Percentiles rank a stretch among this genome's conserved stretches.
Conservation (phyloP, 2,888 invertebrate genomes). For the Cataglyphis rosenhaueri region DNA sequence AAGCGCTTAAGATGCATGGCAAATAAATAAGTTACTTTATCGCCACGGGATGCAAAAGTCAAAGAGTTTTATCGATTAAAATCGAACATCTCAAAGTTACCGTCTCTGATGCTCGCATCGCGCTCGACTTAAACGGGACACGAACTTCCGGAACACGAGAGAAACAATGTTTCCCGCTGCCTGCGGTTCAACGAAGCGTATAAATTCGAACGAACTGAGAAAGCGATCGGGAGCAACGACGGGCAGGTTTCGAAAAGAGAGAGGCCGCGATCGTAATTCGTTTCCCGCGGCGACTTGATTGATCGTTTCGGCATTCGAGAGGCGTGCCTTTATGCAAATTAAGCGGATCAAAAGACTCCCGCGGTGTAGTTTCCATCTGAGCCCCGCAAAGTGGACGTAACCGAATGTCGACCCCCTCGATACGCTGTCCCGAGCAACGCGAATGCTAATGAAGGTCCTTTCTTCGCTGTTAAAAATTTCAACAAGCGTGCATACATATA, state of each 20-base stretch:
- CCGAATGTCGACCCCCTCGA: constrained; percentile 42
- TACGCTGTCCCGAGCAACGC: constrained; percentile 52
- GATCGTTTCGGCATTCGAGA: constrained; percentile 65
- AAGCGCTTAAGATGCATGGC: background rate
- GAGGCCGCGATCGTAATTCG: constrained; percentile 32
- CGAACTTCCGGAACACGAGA: constrained; percentile 35
- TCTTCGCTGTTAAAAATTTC: background rate
- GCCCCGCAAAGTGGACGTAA: constrained; percentile 59
- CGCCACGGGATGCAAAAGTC: background rate
- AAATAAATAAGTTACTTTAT: constrained; percentile 11
- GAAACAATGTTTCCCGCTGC: constrained; percentile 33
- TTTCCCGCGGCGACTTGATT: constrained; percentile 65
- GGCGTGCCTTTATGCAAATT: constrained; percentile 72
- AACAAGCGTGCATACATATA: background rate
- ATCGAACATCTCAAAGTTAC: constrained; percentile 42
- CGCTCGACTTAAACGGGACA: constrained; percentile 34
- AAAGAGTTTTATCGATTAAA: constrained; percentile 31
- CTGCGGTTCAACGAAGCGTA: constrained; percentile 22
- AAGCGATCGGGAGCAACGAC: constrained; percentile 16
- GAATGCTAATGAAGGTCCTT: constrained; percentile 63
- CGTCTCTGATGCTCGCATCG: constrained; percentile 39
- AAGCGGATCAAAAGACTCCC: constrained; percentile 70
- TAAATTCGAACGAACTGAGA: constrained; percentile 17
- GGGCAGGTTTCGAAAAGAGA: constrained; percentile 29
- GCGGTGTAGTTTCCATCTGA: constrained; percentile 53